A percentile compares a stretch with the other conserved stretches of the same genome.
phyloP scores from a whole-genome alignment of 2,888 invertebrate genomes.

The Graphium colonna region DNA sequence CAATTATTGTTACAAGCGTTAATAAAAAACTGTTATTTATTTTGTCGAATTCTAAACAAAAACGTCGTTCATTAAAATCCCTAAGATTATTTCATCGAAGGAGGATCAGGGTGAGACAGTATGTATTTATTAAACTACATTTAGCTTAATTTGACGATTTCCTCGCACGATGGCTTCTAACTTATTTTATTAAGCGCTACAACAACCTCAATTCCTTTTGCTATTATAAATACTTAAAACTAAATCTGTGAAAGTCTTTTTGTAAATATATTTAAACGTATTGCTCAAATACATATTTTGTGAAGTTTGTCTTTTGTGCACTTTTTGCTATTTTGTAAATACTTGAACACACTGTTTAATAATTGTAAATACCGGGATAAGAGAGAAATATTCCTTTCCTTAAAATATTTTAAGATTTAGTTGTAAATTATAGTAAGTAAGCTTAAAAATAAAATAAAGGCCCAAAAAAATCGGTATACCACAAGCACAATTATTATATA shows the following conservation, averaged over 20 bases:
- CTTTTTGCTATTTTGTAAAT: slow-evolving; percentile 76
- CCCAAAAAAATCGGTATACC: slow-evolving; percentile 73
- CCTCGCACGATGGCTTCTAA: neutral
- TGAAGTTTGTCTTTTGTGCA: slow-evolving; percentile 77
- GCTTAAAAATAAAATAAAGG: slow-evolving; percentile 59
- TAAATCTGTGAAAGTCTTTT: slow-evolving; percentile 58
- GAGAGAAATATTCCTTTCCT: slow-evolving; percentile 56
- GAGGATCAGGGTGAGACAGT: neutral
- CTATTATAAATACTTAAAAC: slow-evolving; percentile 33
- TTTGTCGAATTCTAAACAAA: too few relatives aligned
- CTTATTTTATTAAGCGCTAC: neutral
- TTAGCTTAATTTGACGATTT: neutral
- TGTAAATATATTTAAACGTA: slow-evolving; percentile 74
- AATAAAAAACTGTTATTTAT: too few relatives aligned
- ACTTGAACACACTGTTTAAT: slow-evolving; percentile 47
- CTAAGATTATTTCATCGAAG: too few relatives aligned
- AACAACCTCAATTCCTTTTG: slow-evolving; percentile 5
- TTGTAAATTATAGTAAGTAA: slow-evolving; percentile 48
- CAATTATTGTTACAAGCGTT: too few relatives aligned
- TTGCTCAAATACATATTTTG: slow-evolving; percentile 80
- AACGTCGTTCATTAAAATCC: too few relatives aligned
- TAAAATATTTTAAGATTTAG: slow-evolving; percentile 39
- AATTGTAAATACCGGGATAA: slow-evolving; percentile 52
- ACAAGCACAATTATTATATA: slow-evolving; percentile 71
- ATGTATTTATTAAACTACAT: neutral